Evolutionary conservation across 2,797 vertebrate species (phyloP).

Genomic region (Gastrophryne carolinensis): DNA sequence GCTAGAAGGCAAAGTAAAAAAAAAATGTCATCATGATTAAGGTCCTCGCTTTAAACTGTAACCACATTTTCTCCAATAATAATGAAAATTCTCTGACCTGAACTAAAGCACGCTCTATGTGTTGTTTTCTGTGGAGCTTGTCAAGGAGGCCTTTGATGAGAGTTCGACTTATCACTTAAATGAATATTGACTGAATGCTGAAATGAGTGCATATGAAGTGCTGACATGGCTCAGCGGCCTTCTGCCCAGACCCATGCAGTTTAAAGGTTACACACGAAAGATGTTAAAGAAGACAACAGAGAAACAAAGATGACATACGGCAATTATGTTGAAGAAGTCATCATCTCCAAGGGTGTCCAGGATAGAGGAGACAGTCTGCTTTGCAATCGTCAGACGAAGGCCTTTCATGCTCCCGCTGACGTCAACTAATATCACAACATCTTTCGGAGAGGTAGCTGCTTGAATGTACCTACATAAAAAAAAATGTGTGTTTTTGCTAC

Average conservation of each 20-base stretch:
- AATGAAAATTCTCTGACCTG: neutral
- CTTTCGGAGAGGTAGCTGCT: slow-evolving; percentile 95
- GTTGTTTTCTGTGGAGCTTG: neutral
- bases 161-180: slow-evolving; percentile 16
- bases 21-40: no score
- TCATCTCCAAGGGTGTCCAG: slow-evolving; percentile 96
- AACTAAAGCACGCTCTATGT: neutral
- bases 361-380: slow-evolving; percentile 96
- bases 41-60: no score
- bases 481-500: neutral
- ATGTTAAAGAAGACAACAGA: slow-evolving; percentile 9
- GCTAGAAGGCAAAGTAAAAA: no score
- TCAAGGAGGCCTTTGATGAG: neutral
- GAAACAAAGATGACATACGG: slow-evolving; percentile 74
- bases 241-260: neutral
- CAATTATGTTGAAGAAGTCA: slow-evolving; percentile 98
- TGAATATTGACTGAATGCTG: slow-evolving; percentile 20
- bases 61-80: neutral
- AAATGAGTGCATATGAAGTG: slow-evolving; percentile 6
- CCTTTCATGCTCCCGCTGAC: slow-evolving; percentile 98
- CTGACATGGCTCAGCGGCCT: neutral
- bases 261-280: neutral
- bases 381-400: slow-evolving; percentile 90
- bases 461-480: slow-evolving; percentile 85
- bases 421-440: slow-evolving; percentile 94